A percentile compares a stretch with the other conserved stretches of the same genome.
Evolutionary conservation across 1,140 invertebrate species (phyloP).

Genomic region (Papilio machaon): DNA sequence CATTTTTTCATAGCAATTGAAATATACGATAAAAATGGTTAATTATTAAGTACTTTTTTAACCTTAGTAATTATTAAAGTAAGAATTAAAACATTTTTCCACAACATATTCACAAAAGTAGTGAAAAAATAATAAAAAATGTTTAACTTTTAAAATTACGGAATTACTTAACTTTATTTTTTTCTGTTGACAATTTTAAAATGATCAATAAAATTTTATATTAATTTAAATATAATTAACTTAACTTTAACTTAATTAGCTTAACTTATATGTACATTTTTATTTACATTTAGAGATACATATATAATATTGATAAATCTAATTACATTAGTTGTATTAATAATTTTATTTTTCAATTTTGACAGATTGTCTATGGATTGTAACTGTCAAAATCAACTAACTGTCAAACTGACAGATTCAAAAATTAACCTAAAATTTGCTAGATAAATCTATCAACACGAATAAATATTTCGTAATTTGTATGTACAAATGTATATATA

Average conservation of each 20-base stretch:
- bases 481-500: constrained; percentile 2
- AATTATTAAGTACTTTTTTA: neutral
- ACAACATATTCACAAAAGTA: too few relatives aligned
- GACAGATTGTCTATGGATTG: neutral
- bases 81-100: too few relatives aligned
- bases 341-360: neutral
- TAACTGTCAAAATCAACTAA: neutral
- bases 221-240: neutral
- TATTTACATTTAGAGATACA: constrained; percentile 1
- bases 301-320: neutral
- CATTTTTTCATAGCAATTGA: neutral
- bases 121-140: neutral
- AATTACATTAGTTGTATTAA: neutral
- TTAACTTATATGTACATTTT: neutral
- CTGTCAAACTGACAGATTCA: neutral
- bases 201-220: neutral
- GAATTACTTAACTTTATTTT: neutral
- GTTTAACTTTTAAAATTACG: neutral
- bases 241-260: neutral
- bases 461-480: neutral
- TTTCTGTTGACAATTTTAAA: neutral
- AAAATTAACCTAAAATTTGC: constrained; percentile 9
- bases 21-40: too few relatives aligned
- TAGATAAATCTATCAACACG: neutral
- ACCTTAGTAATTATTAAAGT: neutral